Conservation (phyloP, 2,888 invertebrate species). For the Pimpla rufipes region DNA sequence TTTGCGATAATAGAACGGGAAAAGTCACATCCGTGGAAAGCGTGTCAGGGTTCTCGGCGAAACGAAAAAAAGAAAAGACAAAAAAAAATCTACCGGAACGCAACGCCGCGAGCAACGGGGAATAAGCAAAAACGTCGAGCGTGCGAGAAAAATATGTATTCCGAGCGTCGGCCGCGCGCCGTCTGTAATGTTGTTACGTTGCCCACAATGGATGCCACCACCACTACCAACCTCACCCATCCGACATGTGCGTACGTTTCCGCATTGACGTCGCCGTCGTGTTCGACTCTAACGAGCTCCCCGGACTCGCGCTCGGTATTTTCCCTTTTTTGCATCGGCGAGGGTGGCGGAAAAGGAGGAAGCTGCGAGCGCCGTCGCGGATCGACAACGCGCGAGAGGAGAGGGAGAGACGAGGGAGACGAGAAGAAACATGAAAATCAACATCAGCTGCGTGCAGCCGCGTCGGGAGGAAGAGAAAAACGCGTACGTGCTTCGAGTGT, state of each 20-base stretch:
- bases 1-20: conserved; percentile 27
- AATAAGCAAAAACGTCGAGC: conserved; percentile 23
- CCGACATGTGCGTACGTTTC: conserved; percentile 44
- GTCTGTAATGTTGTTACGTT: conserved; percentile 23
- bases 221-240: too few species aligned
- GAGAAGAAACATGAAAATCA: background rate
- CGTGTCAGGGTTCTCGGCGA: conserved; percentile 30
- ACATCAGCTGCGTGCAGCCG: conserved; percentile 31
- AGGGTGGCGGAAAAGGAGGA: conserved; percentile 23
- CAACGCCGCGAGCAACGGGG: too few species aligned
- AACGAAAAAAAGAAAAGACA: conserved; percentile 13
- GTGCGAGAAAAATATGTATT: conserved; percentile 50
- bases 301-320: conserved; percentile 8
- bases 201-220: conserved; percentile 22
- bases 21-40: conserved; percentile 51
- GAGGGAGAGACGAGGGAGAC: background rate
- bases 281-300: conserved; percentile 34
- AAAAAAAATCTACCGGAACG: conserved; percentile 24
- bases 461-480: conserved; percentile 11
- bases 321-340: conserved; percentile 28
- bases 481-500: background rate
- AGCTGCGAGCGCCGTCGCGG: too few species aligned
- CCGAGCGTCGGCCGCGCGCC: background rate
- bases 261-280: conserved; percentile 34
- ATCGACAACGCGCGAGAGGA: background rate